phyloP scores from a whole-genome alignment of 92 coral and sea anemone genomes.

The Hydrozoanthus gracilis region DNA sequence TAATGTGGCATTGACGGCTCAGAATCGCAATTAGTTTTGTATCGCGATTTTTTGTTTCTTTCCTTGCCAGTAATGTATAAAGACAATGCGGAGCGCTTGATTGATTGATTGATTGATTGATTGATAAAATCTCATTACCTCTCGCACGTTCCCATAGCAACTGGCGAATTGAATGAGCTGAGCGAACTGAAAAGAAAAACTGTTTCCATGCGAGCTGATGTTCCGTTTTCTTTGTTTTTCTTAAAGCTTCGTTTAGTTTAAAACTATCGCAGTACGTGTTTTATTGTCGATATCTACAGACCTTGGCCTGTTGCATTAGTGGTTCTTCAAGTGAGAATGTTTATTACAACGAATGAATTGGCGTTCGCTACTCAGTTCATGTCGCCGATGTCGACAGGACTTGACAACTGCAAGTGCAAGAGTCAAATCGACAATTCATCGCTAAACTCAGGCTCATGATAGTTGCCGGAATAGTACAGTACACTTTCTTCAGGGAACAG shows the following conservation, averaged over 20 bases:
- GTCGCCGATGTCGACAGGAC: slow-evolving; percentile 35
- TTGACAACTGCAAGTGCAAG: slow-evolving; percentile 33
- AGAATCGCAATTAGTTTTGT: neutral
- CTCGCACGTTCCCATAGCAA: slow-evolving; percentile 31
- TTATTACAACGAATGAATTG: slow-evolving; percentile 28
- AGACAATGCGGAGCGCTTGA: slow-evolving; percentile 28
- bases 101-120: slow-evolving; percentile 35
- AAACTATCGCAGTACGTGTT: slow-evolving; percentile 2
- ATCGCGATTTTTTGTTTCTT: slow-evolving; percentile 25
- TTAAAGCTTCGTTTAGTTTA: slow-evolving; percentile 26
- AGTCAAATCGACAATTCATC: slow-evolving; percentile 30
- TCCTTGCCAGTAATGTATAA: slow-evolving; percentile 6
- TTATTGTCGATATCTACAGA: slow-evolving; percentile 28
- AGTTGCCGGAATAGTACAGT: slow-evolving; percentile 38
- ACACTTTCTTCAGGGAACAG: slow-evolving; percentile 33
- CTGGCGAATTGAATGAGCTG: slow-evolving; percentile 31
- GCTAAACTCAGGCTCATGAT: slow-evolving; percentile 35
- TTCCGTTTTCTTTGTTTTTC: slow-evolving; percentile 14
- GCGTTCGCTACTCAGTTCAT: slow-evolving; percentile 30
- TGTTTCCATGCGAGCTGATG: slow-evolving; percentile 28
- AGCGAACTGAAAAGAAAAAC: slow-evolving; percentile 12
- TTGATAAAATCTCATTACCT: slow-evolving; percentile 33
- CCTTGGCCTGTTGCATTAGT: slow-evolving; percentile 30
- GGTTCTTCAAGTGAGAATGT: slow-evolving; percentile 32
- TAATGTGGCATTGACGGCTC: too few species aligned